These are phyloP conservation scores for Drosophila hydei DNA, from an alignment of 1,140 invertebrate genomes.

Conservation along the genomic window DNA sequence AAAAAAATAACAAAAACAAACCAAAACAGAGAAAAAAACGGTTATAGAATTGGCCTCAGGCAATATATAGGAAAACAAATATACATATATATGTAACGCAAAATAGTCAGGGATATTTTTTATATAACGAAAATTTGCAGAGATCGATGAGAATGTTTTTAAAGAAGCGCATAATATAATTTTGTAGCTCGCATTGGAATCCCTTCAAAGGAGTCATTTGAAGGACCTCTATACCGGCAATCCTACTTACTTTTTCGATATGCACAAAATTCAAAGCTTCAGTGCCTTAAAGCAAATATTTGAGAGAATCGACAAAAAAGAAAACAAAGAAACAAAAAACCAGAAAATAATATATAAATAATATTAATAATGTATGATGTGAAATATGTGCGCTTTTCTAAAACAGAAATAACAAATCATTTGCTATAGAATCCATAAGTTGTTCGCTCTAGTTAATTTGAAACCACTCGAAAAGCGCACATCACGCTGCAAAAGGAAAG, in stretches of 20 bases:
- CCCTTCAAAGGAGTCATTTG: neutral
- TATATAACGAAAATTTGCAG: slow-evolving; percentile 69
- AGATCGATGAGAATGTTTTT: slow-evolving; percentile 33
- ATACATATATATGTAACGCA: slow-evolving; percentile 34
- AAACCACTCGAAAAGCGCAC: slow-evolving; percentile 46
- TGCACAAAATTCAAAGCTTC: slow-evolving; percentile 82
- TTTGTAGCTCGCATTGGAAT: slow-evolving; percentile 55
- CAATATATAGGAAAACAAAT: slow-evolving; percentile 48
- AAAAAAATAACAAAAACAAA: slow-evolving; percentile 11
- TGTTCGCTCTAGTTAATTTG: slow-evolving; percentile 26
- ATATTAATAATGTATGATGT: slow-evolving; percentile 29
- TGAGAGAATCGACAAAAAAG: slow-evolving; percentile 41
- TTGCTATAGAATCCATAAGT: slow-evolving; percentile 6
- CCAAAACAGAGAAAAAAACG: slow-evolving; percentile 35
- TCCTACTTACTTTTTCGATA: slow-evolving; percentile 59
- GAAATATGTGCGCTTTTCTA: slow-evolving; percentile 38
- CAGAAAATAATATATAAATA: neutral
- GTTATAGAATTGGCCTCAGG: slow-evolving; percentile 69
- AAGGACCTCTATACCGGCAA: slow-evolving; percentile 31
- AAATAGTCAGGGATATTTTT: slow-evolving; percentile 83
- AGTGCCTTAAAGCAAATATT: slow-evolving; percentile 78
- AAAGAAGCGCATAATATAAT: slow-evolving; percentile 57
- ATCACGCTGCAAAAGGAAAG: slow-evolving; percentile 35
- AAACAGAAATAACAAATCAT: slow-evolving; percentile 8
- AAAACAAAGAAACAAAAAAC: slow-evolving; percentile 16